Evolutionary conservation across 2,797 vertebrate genomes (phyloP).

Genomic region (Phoeniculus purpureus): DNA sequence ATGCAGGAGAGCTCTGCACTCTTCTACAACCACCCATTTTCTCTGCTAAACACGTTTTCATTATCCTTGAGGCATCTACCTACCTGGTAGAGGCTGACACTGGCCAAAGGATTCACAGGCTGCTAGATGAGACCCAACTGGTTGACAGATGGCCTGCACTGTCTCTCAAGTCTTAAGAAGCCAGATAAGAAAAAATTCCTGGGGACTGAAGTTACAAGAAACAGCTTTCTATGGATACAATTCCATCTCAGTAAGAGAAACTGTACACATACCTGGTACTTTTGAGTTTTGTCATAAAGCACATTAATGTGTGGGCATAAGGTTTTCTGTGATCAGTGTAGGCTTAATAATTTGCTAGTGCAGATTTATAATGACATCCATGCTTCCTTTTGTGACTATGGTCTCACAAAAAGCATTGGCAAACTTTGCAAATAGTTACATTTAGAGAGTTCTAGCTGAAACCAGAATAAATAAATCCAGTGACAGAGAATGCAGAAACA

Average conservation of each 20-base stretch:
- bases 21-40: neutral
- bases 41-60: neutral
- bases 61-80: neutral
- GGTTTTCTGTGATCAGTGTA: neutral
- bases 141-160: neutral
- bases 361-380: neutral
- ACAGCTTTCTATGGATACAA: neutral
- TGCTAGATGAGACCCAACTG: rapidly evolving
- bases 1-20: neutral
- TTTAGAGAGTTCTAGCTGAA: neutral
- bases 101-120: neutral
- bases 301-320: neutral
- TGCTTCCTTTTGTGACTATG: rapidly evolving
- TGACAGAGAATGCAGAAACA: neutral
- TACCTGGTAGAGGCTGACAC: neutral
- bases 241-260: neutral
- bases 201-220: neutral
- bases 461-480: neutral
- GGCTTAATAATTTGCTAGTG: neutral
- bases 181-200: neutral
- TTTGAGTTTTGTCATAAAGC: neutral
- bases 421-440: neutral
- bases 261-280: neutral
- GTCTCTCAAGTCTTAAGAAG: neutral
- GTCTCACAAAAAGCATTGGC: neutral